These are phyloP conservation scores for Dromiciops gliroides DNA, from an alignment of 2,113 vertebrate genomes.

Conservation along the genomic window DNA sequence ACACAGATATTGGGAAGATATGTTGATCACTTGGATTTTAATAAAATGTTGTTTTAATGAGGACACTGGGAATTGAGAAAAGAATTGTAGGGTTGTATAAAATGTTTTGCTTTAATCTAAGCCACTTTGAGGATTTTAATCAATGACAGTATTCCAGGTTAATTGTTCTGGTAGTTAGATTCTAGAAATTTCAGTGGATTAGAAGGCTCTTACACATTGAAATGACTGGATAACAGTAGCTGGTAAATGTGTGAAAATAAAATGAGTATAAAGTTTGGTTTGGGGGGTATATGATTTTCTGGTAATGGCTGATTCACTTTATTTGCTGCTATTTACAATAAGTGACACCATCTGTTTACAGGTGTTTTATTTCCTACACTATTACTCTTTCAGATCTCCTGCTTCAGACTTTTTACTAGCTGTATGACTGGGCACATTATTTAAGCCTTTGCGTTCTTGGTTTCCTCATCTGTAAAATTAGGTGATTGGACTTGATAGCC, in stretches of 20 bases:
- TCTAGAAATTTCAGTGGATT: background rate
- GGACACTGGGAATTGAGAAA: background rate
- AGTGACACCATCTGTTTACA: background rate
- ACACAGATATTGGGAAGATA: background rate
- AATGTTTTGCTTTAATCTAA: background rate
- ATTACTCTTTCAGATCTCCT: background rate
- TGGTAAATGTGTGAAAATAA: background rate
- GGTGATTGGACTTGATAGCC: background rate
- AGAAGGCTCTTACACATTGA: background rate
- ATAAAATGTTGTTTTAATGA: background rate
- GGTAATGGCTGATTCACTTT: background rate
- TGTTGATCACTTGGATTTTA: background rate
- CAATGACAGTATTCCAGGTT: background rate
- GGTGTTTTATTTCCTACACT: background rate
- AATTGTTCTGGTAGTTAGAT: background rate
- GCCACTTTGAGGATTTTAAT: background rate
- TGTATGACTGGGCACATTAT: background rate
- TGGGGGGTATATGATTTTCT: background rate
- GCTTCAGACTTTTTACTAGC: background rate
- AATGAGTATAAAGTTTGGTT: background rate
- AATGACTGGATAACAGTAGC: background rate
- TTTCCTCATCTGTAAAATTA: background rate
- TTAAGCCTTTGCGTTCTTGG: background rate
- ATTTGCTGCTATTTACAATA: rapidly evolving
- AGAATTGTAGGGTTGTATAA: background rate